phyloP scores from a whole-genome alignment of 2,888 invertebrate genomes.

The Galeopsomyia nigrocyanea region DNA sequence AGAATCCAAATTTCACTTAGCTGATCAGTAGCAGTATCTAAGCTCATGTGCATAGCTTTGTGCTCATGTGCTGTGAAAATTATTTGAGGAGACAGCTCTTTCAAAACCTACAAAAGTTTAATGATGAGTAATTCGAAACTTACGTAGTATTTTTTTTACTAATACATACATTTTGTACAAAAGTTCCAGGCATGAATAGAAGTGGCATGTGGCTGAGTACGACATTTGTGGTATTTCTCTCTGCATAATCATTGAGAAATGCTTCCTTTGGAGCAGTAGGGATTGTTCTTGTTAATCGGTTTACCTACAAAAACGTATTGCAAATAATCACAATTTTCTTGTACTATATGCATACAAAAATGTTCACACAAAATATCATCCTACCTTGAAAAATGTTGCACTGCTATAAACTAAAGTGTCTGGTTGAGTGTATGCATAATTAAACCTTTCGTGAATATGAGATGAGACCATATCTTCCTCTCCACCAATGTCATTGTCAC shows the following conservation, averaged over 20 bases:
- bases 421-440: conserved; percentile 72
- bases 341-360: conserved; percentile 3
- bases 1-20: conserved; percentile 63
- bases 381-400: conserved; percentile 80
- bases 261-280: conserved; percentile 71
- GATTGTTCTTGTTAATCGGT: conserved; percentile 77
- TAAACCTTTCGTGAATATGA: conserved; percentile 82
- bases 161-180: conserved; percentile 70
- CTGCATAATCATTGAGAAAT: conserved; percentile 65
- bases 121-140: conserved; percentile 15
- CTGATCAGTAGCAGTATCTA: conserved; percentile 64
- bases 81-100: conserved; percentile 77
- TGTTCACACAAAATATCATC: background rate
- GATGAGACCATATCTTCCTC: conserved; percentile 82
- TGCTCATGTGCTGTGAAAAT: conserved; percentile 81
- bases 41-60: conserved; percentile 73
- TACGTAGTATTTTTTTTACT: conserved; percentile 17
- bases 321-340: conserved; percentile 28
- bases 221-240: conserved; percentile 73
- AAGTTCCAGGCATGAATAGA: conserved; percentile 70
- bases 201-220: conserved; percentile 83
- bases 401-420: conserved; percentile 75
- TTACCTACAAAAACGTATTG: conserved; percentile 64
- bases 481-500: conserved; percentile 98
- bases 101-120: conserved; percentile 71